A percentile compares a stretch with the other conserved stretches of the same genome.
These are phyloP conservation scores for Nephrocerus scutellatus DNA, from an alignment of 2,888 invertebrate species.

Conservation along the genomic window DNA sequence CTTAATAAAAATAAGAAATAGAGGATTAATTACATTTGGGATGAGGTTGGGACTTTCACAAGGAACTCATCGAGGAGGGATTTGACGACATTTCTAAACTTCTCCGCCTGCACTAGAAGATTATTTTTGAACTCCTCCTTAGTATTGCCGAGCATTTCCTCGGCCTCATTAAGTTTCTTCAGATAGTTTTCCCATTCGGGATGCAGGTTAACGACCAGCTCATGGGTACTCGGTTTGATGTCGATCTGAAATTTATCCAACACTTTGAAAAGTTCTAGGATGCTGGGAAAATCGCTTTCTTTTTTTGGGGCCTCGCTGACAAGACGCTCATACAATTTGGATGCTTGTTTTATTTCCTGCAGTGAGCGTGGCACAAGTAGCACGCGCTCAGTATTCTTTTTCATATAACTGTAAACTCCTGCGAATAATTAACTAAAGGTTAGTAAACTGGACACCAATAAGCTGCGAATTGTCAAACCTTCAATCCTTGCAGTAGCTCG, in stretches of 20 bases:
- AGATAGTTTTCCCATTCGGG: slow-evolving; percentile 64
- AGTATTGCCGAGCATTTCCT: slow-evolving; percentile 63
- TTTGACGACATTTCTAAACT: slow-evolving; percentile 63
- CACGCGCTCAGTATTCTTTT: slow-evolving; percentile 52
- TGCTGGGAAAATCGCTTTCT: slow-evolving; percentile 66
- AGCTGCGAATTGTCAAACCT: slow-evolving; percentile 39
- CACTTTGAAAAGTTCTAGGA: slow-evolving; percentile 66
- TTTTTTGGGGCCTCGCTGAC: slow-evolving; percentile 56
- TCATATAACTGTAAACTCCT: slow-evolving; percentile 58
- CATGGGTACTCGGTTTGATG: slow-evolving; percentile 46
- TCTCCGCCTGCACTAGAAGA: slow-evolving; percentile 63
- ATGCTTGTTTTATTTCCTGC: slow-evolving; percentile 62
- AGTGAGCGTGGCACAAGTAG: slow-evolving; percentile 63
- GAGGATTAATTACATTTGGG: slow-evolving; percentile 47
- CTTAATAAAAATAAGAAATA: slow-evolving; percentile 10
- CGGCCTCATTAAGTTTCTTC: slow-evolving; percentile 60
- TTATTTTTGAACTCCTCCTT: slow-evolving; percentile 67
- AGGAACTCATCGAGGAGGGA: slow-evolving; percentile 65
- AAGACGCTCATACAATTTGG: slow-evolving; percentile 63
- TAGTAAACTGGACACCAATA: too few relatives aligned
- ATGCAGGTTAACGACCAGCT: slow-evolving; percentile 33
- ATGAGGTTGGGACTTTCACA: slow-evolving; percentile 58
- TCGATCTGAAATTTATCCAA: slow-evolving; percentile 70
- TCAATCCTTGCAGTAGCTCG: slow-evolving; percentile 55
- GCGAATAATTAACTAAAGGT: neutral